phyloP scores from a whole-genome alignment of 2,888 invertebrate genomes.

The Cantharis rufa region DNA sequence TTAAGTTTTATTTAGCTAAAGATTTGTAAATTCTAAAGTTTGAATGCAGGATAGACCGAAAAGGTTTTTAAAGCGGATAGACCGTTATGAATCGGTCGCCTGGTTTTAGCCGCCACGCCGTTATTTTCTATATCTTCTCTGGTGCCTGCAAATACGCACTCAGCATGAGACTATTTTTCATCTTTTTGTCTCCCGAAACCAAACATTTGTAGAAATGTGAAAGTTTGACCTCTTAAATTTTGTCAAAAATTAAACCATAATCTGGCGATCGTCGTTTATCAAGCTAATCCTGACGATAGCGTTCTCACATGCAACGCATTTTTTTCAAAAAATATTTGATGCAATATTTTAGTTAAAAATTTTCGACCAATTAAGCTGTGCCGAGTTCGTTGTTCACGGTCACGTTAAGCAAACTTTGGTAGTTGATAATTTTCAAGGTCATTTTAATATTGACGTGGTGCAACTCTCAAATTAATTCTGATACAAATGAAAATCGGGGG shows the following conservation, averaged over 20 bases:
- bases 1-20: constrained; percentile 11
- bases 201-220: background rate
- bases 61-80: constrained; percentile 24
- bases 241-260: background rate
- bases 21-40: constrained; percentile 12
- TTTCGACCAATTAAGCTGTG: background rate
- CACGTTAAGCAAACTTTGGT: background rate
- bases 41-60: constrained; percentile 15
- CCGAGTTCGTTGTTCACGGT: background rate
- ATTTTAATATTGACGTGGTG: background rate
- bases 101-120: constrained; percentile 2
- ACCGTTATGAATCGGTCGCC: constrained; percentile 7
- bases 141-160: background rate
- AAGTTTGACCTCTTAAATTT: background rate
- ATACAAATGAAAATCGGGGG: background rate
- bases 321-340: background rate
- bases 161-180: background rate
- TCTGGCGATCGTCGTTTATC: background rate
- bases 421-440: background rate
- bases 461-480: background rate
- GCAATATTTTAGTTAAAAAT: background rate
- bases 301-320: background rate
- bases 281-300: background rate
- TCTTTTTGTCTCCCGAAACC: background rate
- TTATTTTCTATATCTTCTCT: background rate